Base-by-base conservation (phyloP, 23 tunicate genomes). In the Phallusia fumigata region DNA sequence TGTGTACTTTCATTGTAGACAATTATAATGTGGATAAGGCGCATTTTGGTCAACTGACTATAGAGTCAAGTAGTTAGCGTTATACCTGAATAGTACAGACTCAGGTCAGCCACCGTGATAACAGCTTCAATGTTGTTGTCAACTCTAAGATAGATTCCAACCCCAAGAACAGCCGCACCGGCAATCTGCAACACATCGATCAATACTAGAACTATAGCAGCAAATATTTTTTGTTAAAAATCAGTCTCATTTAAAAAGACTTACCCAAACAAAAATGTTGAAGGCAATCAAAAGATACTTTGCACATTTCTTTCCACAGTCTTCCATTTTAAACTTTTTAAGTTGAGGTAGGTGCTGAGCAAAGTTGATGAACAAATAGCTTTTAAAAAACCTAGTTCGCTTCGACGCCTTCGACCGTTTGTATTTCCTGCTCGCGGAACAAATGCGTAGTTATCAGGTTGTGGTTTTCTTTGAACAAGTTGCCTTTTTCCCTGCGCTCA, bases 221-320 rank as follows among this genome's bases (percentile, higher is more conserved):
- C 47, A 40, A 40, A 40, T 40, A 40, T 40, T 40, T 40, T 40
- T 40, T 40, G 47, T 3, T 5, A 10, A 3, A 40, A 40, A 40
- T 3, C 47, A 40, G 47, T 40, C 10, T 40, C 10, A 40, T 58
- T 24, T 21, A 6, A 8, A 5, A 58, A 26, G 12, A 84, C 88
- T 84, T 76, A 84, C 88, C 88, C 88, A 84, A 30, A 84, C 82
- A 53, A 84, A 84, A 28, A 84, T 52, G 36, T 84, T 84, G 36
- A 84, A 84, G 6, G 79, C 50, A 36, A 84, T 26, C 32, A 84
- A 40, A 75, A 76, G 32, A 53, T 32, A 84, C 58, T 84, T 84
- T 22, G 88, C 88, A 6, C 64, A 84, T 22, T 77, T 74, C 44
- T 77, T 77, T 22, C 81, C 65, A 35, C 88, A 84, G 36, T 76